Evolutionary conservation across 2,113 vertebrate species (phyloP).

Genomic region (Noctilio leporinus): DNA sequence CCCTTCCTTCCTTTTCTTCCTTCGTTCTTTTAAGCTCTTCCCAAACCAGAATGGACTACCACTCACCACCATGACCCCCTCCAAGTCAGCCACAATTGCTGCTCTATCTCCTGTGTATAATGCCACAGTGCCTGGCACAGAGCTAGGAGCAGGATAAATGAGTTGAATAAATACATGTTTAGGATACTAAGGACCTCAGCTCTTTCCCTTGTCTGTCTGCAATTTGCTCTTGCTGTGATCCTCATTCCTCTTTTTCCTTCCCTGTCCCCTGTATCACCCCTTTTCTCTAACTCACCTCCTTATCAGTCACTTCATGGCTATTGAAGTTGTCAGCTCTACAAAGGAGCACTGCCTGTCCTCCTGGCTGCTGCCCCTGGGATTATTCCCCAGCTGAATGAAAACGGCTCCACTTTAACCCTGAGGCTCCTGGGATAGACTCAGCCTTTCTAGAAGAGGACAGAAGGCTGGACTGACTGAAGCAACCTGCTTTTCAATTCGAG

Average conservation of each 20-base stretch:
- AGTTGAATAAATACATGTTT: background rate
- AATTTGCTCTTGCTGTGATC: background rate
- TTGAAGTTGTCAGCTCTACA: background rate
- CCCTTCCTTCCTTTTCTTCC: background rate
- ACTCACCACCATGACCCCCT: background rate
- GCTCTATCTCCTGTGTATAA: background rate
- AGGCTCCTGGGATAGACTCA: background rate
- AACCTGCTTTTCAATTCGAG: background rate
- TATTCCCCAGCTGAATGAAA: background rate
- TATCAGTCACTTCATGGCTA: background rate
- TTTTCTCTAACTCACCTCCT: background rate
- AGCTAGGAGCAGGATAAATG: background rate
- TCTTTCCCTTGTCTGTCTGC: background rate
- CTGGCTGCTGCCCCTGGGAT: background rate
- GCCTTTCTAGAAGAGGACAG: background rate
- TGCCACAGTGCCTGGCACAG: background rate
- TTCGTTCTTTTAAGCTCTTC: background rate
- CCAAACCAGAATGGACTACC: background rate
- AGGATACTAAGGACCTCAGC: background rate
- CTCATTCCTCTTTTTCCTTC: background rate
- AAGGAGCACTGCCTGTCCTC: background rate
- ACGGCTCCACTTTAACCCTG: background rate
- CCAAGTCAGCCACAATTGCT: background rate
- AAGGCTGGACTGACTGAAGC: conserved; percentile 2
- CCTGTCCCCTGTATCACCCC: background rate